Conservation (phyloP, 2,797 vertebrate species). For the Poliocrania exsul region DNA sequence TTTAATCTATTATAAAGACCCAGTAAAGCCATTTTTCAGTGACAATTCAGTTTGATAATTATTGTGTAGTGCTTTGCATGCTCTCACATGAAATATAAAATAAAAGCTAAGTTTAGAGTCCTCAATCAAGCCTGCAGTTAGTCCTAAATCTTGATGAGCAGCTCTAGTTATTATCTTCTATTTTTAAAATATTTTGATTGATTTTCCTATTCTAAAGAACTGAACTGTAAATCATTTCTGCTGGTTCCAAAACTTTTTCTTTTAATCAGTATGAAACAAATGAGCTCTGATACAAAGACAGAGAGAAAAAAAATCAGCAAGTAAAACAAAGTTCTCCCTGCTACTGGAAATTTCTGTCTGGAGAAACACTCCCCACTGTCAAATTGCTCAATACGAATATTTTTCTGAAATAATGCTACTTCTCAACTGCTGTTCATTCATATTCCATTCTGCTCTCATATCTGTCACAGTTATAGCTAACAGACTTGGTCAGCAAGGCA, state of each 20-base stretch:
- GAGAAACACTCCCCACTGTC: background rate
- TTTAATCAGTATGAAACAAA: slow-evolving; percentile 45
- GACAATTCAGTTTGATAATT: slow-evolving; percentile 27
- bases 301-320: background rate
- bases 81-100: slow-evolving; percentile 32
- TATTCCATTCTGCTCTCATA: background rate
- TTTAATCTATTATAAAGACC: slow-evolving; percentile 1
- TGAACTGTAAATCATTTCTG: slow-evolving; percentile 58
- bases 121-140: slow-evolving; percentile 19
- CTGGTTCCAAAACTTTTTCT: slow-evolving; percentile 28
- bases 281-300: background rate
- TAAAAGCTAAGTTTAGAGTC: slow-evolving; percentile 49
- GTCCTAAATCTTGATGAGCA: slow-evolving; percentile 50
- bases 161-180: slow-evolving; percentile 50
- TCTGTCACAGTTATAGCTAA: background rate
- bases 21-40: slow-evolving; percentile 28
- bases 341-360: background rate
- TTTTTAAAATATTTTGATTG: slow-evolving; percentile 71
- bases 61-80: slow-evolving; percentile 11
- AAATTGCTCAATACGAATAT: background rate
- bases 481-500: background rate
- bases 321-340: background rate
- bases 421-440: background rate
- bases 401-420: background rate
- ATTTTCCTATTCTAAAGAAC: slow-evolving; percentile 42